phyloP scores from a whole-genome alignment of 2,113 vertebrate species.

The Daubentonia madagascariensis region DNA sequence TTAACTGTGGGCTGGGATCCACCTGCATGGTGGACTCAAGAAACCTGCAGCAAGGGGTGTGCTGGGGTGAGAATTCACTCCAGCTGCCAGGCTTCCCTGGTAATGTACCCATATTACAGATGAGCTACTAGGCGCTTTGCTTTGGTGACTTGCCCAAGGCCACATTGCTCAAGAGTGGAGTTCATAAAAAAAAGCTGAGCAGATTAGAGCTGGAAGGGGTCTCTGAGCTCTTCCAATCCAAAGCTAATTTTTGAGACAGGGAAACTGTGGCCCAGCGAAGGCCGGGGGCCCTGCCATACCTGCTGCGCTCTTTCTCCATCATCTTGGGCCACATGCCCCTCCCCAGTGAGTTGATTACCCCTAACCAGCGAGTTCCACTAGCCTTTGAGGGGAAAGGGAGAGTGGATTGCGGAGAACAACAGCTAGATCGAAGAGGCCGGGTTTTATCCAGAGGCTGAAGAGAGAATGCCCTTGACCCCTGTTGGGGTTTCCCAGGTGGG shows the following conservation, averaged over 20 bases:
- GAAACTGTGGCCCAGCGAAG: background rate
- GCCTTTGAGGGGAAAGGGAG: background rate
- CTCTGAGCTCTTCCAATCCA: background rate
- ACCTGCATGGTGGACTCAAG: background rate
- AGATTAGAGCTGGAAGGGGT: fast-evolving
- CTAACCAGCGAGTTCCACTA: background rate
- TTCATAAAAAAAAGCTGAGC: background rate
- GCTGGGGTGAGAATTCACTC: background rate
- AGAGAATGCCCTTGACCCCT: background rate
- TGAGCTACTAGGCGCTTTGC: background rate
- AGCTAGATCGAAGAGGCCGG: too few relatives aligned
- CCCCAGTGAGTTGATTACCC: background rate
- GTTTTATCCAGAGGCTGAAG: background rate
- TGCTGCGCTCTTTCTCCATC: fast-evolving
- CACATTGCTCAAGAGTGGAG: background rate
- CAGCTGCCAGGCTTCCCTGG: background rate
- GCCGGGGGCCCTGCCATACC: too few relatives aligned
- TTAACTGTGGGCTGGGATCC: background rate
- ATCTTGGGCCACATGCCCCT: fast-evolving
- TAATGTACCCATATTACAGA: background rate
- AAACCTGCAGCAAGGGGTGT: background rate
- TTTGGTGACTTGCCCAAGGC: background rate
- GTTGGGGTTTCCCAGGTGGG: background rate
- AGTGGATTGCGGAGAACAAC: too few relatives aligned
- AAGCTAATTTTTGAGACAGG: background rate